Percentiles rank a stretch among this genome's conserved stretches.
phyloP scores from a whole-genome alignment of 2,888 invertebrate species.

The Maniola hyperantus region DNA sequence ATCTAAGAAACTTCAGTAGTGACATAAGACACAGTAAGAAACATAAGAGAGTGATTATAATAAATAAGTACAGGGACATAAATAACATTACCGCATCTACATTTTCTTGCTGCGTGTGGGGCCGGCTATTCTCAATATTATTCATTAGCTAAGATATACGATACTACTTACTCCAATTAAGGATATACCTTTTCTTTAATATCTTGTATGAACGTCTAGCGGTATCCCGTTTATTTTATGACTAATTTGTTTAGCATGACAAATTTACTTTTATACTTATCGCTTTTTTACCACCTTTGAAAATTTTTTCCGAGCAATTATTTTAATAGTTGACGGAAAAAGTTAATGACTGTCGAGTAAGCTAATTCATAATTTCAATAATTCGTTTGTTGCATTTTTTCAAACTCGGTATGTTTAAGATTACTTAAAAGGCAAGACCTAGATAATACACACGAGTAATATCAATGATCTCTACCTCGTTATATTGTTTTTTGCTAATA shows the following conservation, averaged over 20 bases:
- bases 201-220: constrained; percentile 9
- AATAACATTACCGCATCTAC: constrained; percentile 31
- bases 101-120: constrained; percentile 25
- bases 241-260: not conserved
- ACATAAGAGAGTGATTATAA: not conserved
- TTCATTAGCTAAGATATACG: constrained; percentile 40
- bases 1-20: not conserved
- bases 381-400: no score
- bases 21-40: no score
- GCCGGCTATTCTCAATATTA: constrained; percentile 39
- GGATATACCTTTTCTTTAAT: constrained; percentile 39
- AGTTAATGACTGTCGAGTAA: constrained; percentile 11
- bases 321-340: not conserved
- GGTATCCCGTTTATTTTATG: not conserved
- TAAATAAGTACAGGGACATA: constrained; percentile 4
- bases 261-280: not conserved
- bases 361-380: constrained; percentile 23
- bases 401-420: no score
- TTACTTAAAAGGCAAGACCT: no score
- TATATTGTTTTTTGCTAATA: no score
- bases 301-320: not conserved
- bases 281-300: no score
- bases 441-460: no score
- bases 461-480: no score
- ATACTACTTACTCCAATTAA: constrained; percentile 37